Percentiles rank a stretch among this genome's conserved stretches.
phyloP scores from a whole-genome alignment of 2,888 invertebrate genomes.

The Halictus quadricinctus region DNA sequence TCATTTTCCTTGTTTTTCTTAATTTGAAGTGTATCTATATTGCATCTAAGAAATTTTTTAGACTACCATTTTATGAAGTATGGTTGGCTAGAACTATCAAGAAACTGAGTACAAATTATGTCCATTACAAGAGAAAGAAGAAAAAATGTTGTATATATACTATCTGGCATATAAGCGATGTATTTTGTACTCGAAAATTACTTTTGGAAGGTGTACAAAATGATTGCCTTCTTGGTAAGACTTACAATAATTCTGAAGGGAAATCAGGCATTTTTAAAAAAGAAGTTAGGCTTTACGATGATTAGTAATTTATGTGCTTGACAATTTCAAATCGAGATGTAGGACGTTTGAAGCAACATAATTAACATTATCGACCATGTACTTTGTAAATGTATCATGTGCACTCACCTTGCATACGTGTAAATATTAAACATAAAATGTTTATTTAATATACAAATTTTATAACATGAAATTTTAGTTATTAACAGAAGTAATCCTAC shows the following conservation, averaged over 20 bases:
- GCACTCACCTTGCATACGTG: slow-evolving; percentile 61
- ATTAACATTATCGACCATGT: slow-evolving; percentile 54
- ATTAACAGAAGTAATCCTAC: slow-evolving; percentile 55
- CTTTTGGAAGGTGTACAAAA: slow-evolving; percentile 54
- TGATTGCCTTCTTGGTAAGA: slow-evolving; percentile 56
- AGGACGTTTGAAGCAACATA: slow-evolving; percentile 36
- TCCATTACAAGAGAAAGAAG: slow-evolving; percentile 60
- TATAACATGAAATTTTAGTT: slow-evolving; percentile 66
- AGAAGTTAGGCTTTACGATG: slow-evolving; percentile 30
- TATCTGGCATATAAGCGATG: slow-evolving; percentile 46
- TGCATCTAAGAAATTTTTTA: slow-evolving; percentile 43
- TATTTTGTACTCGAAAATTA: slow-evolving; percentile 65
- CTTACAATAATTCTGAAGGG: slow-evolving; percentile 33
- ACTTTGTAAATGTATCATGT: slow-evolving; percentile 64
- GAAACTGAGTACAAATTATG: slow-evolving; percentile 69
- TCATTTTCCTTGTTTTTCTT: slow-evolving; percentile 24
- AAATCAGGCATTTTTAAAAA: slow-evolving; percentile 40
- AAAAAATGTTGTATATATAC: slow-evolving; percentile 60
- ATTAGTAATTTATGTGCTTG: slow-evolving; percentile 40
- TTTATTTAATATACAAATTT: slow-evolving; percentile 79
- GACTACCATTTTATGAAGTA: slow-evolving; percentile 52
- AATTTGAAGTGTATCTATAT: slow-evolving; percentile 51
- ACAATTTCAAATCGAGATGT: slow-evolving; percentile 35
- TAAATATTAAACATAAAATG: slow-evolving; percentile 73
- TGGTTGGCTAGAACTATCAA: slow-evolving; percentile 51